A percentile compares a stretch with the other conserved stretches of the same genome.
Evolutionary conservation across 2,797 vertebrate genomes (phyloP).

Genomic region (Gallirallus australis): DNA sequence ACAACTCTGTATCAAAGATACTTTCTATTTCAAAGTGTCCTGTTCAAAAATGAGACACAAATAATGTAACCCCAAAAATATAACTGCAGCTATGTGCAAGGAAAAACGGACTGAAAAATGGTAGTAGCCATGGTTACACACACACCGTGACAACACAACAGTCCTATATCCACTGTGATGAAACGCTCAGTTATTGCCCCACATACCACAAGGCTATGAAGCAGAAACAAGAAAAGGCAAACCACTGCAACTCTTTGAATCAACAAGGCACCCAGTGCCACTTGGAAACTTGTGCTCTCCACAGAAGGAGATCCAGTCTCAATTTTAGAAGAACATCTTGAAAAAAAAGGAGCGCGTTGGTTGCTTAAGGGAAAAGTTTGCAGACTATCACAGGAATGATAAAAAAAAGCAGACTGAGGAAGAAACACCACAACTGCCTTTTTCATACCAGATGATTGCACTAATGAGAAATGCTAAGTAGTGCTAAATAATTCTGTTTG

Average conservation of each 20-base stretch:
- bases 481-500: not conserved
- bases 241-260: not conserved
- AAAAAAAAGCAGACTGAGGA: not conserved
- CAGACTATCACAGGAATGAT: not conserved
- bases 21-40: slow-evolving; percentile 18
- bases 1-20: not conserved
- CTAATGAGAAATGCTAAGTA: not conserved
- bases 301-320: not conserved
- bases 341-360: not conserved
- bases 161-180: slow-evolving; percentile 10
- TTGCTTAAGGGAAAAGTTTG: not conserved
- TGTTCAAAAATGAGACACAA: slow-evolving; percentile 5
- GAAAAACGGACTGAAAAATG: slow-evolving; percentile 32
- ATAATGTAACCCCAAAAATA: slow-evolving; percentile 37
- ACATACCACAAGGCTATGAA: not conserved
- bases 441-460: not conserved
- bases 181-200: slow-evolving; percentile 10
- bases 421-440: not conserved
- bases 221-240: not conserved
- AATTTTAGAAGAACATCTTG: not conserved
- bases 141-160: not conserved
- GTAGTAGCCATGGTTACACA: slow-evolving; percentile 47
- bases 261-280: not conserved
- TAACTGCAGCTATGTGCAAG: not conserved
- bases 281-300: not conserved